phyloP scores from a whole-genome alignment of 2,113 vertebrate genomes.

The Chlorodrepanis virens region DNA sequence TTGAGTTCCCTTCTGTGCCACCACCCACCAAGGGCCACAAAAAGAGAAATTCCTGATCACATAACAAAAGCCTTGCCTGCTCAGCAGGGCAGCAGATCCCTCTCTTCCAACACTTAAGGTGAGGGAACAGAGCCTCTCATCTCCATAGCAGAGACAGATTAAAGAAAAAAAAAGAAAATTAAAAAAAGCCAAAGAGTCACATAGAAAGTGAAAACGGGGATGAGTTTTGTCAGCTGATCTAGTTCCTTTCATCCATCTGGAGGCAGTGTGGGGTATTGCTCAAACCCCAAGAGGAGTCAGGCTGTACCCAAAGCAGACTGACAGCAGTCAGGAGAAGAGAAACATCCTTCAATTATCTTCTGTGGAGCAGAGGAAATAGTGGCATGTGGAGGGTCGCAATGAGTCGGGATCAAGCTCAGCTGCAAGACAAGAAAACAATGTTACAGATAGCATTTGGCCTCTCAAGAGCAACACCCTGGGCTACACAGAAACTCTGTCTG shows the following conservation, averaged over 20 bases:
- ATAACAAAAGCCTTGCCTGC: background rate
- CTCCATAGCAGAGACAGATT: background rate
- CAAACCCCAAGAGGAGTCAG: background rate
- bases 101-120: background rate
- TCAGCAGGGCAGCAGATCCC: background rate
- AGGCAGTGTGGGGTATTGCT: background rate
- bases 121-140: background rate
- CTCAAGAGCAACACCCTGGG: fast-evolving
- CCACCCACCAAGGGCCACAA: background rate
- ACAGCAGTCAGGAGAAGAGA: slow-evolving; percentile 1
- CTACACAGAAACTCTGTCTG: background rate
- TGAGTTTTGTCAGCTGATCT: background rate
- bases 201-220: background rate
- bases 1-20: background rate
- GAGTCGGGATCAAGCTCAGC: slow-evolving; percentile 10
- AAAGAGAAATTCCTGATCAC: background rate
- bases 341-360: slow-evolving; percentile 47
- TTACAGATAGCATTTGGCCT: background rate
- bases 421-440: slow-evolving; percentile 41
- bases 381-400: background rate
- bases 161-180: background rate
- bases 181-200: background rate
- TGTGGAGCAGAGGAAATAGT: slow-evolving; percentile 12
- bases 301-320: background rate
- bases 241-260: background rate